A percentile compares a stretch with the other conserved stretches of the same genome.
Conservation (phyloP, 1,140 invertebrate genomes). For the Formica selysi region DNA sequence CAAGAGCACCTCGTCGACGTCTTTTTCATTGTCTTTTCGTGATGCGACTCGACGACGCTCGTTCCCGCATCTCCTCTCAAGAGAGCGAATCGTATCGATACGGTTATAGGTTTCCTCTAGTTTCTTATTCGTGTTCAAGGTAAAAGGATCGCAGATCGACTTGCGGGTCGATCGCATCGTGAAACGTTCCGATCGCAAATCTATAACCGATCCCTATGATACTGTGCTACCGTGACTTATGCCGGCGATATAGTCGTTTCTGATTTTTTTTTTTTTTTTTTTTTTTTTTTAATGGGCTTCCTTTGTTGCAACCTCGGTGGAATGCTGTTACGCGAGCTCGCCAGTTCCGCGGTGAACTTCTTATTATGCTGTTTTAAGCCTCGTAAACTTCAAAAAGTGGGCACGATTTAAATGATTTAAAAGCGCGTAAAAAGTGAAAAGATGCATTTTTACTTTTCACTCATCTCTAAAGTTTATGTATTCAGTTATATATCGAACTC, state of each 20-base stretch:
- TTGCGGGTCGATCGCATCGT: conserved; percentile 51
- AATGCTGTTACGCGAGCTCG: conserved; percentile 49
- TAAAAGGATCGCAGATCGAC: conserved; percentile 26
- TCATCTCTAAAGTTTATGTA: background rate
- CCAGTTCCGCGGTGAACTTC: conserved; percentile 8
- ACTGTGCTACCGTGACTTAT: conserved; percentile 61
- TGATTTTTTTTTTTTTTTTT: conserved; percentile 53
- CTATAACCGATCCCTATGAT: conserved; percentile 36
- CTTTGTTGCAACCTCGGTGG: conserved; percentile 42
- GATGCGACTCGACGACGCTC: conserved; percentile 64
- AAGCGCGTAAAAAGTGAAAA: background rate
- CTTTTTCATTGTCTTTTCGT: conserved; percentile 79
- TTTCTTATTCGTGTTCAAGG: conserved; percentile 10
- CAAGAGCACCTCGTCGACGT: conserved; percentile 75
- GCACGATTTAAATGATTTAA: conserved; percentile 5
- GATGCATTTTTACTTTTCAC: background rate
- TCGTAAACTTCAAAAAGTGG: background rate
- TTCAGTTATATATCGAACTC: background rate
- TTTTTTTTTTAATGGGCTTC: conserved; percentile 15
- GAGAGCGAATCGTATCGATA: conserved; percentile 18
- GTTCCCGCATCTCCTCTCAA: conserved; percentile 2
- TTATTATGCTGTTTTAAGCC: conserved; percentile 1
- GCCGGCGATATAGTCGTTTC: conserved; percentile 49
- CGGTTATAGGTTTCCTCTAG: conserved; percentile 13
- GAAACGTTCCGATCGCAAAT: conserved; percentile 41